phyloP scores from a whole-genome alignment of 2,113 vertebrate genomes.

The Pteropus alecto region DNA sequence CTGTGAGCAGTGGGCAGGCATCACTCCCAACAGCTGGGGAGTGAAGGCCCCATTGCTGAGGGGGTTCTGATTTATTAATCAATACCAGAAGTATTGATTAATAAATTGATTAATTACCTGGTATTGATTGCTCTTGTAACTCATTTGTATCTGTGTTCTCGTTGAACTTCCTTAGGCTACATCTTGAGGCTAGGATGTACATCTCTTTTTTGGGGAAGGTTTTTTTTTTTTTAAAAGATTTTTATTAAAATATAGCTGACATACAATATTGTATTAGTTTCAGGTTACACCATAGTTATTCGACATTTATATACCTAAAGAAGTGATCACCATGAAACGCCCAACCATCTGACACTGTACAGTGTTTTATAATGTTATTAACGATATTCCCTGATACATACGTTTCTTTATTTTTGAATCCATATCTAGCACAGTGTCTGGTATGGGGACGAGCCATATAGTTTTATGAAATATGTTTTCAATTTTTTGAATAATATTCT shows the following conservation, averaged over 20 bases:
- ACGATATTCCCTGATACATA: too few species aligned
- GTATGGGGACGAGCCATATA: background rate
- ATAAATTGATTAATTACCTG: too few species aligned
- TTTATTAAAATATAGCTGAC: too few species aligned
- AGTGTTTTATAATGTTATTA: too few species aligned
- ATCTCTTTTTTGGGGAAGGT: background rate
- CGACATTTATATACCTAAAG: too few species aligned
- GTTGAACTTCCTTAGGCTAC: background rate
- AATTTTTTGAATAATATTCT: background rate
- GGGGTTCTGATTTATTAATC: background rate
- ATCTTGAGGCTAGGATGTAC: background rate
- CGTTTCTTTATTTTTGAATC: background rate
- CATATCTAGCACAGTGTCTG: background rate
- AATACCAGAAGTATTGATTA: too few species aligned
- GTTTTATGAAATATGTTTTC: background rate
- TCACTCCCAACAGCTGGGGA: background rate
- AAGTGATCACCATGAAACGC: too few species aligned
- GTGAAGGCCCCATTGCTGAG: background rate
- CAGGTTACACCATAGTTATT: too few species aligned
- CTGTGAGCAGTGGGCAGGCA: background rate
- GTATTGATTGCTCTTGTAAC: background rate
- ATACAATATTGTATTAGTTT: too few species aligned
- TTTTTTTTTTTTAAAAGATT: too few species aligned
- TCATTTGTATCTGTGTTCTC: background rate
- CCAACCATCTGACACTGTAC: too few species aligned